Conservation (phyloP, 1,140 invertebrate species). For the Pachypsylla venusta region DNA sequence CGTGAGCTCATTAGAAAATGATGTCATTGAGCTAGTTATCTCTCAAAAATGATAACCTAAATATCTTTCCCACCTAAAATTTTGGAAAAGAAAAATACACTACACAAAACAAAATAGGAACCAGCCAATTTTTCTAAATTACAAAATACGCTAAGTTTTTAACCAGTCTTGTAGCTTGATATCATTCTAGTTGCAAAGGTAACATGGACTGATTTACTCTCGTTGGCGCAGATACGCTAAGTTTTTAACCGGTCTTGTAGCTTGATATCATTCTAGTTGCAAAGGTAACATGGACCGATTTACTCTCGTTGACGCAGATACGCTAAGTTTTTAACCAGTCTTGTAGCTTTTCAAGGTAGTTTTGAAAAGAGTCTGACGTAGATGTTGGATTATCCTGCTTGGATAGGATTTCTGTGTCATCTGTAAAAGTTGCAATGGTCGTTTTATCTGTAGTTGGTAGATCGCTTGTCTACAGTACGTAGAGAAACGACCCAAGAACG, state of each 20-base stretch:
- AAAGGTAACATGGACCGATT: constrained; percentile 5
- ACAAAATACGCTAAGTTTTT: too few species aligned
- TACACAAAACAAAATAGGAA: too few species aligned
- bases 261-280: background rate
- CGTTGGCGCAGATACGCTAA: too few species aligned
- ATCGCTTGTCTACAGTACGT: constrained; percentile 26
- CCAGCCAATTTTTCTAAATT: too few species aligned
- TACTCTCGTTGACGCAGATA: background rate
- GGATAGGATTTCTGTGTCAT: constrained; percentile 25
- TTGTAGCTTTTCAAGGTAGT: constrained; percentile 18
- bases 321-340: constrained; percentile 23
- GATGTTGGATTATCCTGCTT: constrained; percentile 10
- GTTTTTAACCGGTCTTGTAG: too few species aligned
- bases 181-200: constrained; percentile 1
- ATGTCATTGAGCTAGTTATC: too few species aligned
- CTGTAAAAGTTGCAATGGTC: constrained; percentile 25
- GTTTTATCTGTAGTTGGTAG: constrained; percentile 22
- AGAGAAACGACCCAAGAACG: constrained; percentile 24
- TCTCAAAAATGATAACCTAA: too few species aligned
- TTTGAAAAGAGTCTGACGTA: constrained; percentile 23
- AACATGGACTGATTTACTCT: background rate
- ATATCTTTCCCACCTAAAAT: too few species aligned
- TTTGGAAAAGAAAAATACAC: too few species aligned
- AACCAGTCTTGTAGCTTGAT: too few species aligned
- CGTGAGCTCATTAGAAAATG: too few species aligned